Base-by-base conservation (phyloP, 2,797 vertebrate species). In the Eupleurogrammus muticus region DNA sequence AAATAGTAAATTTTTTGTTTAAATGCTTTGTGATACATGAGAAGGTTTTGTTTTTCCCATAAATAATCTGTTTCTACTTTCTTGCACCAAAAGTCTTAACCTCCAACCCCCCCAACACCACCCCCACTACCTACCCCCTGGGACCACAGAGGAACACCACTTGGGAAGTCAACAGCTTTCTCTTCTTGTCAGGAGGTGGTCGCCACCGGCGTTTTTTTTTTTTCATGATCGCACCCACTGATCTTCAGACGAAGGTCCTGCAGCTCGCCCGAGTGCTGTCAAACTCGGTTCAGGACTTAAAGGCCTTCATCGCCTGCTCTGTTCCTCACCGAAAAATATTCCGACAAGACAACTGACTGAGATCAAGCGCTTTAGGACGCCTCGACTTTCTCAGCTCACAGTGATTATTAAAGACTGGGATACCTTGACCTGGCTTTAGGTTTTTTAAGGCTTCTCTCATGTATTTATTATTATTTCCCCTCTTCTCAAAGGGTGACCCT, bases 111-210 rank as follows among this genome's bases (percentile, higher is more conserved):
- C 46, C 4, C 20, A 44, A 11, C 12, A n/a, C n/a, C 10, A 0
- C 35, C 10, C 4, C 20, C 48, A 11, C 12, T 52, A 35, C 36
- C 74, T 67, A 56, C 56, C 70, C 66, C 36, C 17, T 9, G 58
- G 65, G 61, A 85, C 82, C 76, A 80, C 65, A 78, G 60, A 79
- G 68, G 55, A 66, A 40, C 46, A 23, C 68, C 72, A 63, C 73
- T 72, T 59, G 61, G 80, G 79, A 81, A 84, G 84, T 86, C 84
- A 79, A 82, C 73, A 61, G 65, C 63, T n/a, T n/a, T 85, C 75
- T 74, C 76, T 55, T 66, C 75, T 83, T 17, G 32, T 81, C 68
- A 36, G 82, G 84, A 79, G 79, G 81, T 71, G 62, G 66, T 63
- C 1, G 75, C 77, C 51, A 47, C 23, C 35, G 20, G 79, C 50